Base-by-base conservation (phyloP, 2,113 vertebrate genomes). In the Panthera leo region DNA sequence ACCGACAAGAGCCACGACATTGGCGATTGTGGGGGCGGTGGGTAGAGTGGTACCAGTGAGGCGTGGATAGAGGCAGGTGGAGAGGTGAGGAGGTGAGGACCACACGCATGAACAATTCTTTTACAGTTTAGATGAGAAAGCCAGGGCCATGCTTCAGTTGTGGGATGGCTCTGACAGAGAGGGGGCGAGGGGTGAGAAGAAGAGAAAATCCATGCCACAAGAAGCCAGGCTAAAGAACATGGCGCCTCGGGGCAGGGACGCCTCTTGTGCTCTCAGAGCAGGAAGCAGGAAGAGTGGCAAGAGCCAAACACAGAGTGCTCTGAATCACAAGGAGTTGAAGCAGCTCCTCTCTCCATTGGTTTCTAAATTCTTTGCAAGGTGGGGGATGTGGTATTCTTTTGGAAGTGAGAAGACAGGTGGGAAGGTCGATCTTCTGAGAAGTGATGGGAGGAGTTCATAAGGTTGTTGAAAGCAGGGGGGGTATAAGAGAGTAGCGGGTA, bases 141-240 rank as follows among this genome's bases (percentile, higher is more conserved):
- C 48, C 4, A 3, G 12, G 10, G 13, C 27, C 7, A 5, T 27
- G 21, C 79, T 16, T 34, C 13, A 14, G 8, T 23, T 19, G 25
- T 18, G 42, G 42, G 29, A 13, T 58, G 23, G 4, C 23, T 75
- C 48, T 23, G 4, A 16, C 48, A 13, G 91, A 36, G 55, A 71
- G 48, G 13, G 15, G 31, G 34, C 25, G 53, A 31, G 9, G 4
- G 12, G 1, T 7, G 23, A 42, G 36, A n/a, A 83, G 29, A 63
- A 7, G 53, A 61, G 29, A 7, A 19, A 12, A 5, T 1, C 58
- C 42, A 5, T 2, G 9, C 31, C 15, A 1, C 0, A 1, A 8
- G 10, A 45, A 83, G 29, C 42, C 78, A 36, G 55, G 70, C 45
- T 23, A 13, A 19, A 55, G 39, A 39, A 58, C 36, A 9, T 0